Evolutionary conservation across 2,113 vertebrate genomes (phyloP).

Genomic region (Sterna hirundo): DNA sequence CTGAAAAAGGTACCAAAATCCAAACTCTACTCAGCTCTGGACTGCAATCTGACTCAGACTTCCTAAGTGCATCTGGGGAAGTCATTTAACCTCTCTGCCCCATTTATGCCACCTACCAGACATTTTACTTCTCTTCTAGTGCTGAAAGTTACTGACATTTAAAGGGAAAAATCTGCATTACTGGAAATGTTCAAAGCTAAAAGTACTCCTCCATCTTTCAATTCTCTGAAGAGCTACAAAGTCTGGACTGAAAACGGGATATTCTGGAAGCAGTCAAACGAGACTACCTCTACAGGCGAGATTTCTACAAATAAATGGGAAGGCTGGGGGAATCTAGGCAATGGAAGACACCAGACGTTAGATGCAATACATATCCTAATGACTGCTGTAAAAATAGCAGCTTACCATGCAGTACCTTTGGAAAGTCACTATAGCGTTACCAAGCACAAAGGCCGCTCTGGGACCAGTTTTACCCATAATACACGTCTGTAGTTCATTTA

Average conservation of each 20-base stretch:
- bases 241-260: background rate
- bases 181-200: background rate
- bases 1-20: background rate
- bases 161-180: background rate
- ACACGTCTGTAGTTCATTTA: background rate
- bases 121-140: background rate
- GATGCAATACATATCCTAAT: background rate
- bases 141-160: background rate
- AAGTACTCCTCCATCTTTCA: background rate
- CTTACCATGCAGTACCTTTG: background rate
- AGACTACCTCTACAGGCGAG: background rate
- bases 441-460: background rate
- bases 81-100: background rate
- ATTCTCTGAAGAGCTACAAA: background rate
- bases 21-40: background rate
- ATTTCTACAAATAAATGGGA: background rate
- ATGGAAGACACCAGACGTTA: background rate
- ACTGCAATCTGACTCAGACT: background rate
- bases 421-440: background rate
- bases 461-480: background rate
- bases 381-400: background rate
- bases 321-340: background rate
- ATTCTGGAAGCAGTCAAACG: background rate
- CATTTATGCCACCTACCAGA: background rate
- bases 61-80: background rate